Conservation (phyloP, 1,140 invertebrate genomes). For the Octopus bimaculoides region DNA sequence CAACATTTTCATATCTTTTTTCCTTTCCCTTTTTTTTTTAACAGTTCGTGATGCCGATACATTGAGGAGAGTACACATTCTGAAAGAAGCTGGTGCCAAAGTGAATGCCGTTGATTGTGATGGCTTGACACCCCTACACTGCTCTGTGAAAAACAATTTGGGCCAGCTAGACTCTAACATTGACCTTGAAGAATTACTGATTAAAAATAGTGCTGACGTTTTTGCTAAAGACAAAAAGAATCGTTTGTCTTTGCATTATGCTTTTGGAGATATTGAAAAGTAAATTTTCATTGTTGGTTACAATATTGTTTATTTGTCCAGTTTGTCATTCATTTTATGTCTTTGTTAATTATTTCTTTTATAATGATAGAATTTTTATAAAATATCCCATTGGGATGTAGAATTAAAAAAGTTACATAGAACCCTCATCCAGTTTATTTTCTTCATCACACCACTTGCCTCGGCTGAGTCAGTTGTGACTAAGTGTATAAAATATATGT, state of each 20-base stretch:
- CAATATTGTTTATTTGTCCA: too few relatives aligned
- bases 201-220: slow-evolving; percentile 40
- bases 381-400: too few relatives aligned
- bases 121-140: slow-evolving; percentile 43
- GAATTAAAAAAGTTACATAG: too few relatives aligned
- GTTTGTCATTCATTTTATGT: too few relatives aligned
- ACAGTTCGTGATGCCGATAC: slow-evolving; percentile 33
- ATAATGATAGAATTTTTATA: too few relatives aligned
- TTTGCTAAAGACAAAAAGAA: slow-evolving; percentile 36
- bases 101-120: slow-evolving; percentile 36
- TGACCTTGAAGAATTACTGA: slow-evolving; percentile 48
- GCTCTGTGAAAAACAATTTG: slow-evolving; percentile 51
- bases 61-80: slow-evolving; percentile 32
- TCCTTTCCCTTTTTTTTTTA: slow-evolving; percentile 1
- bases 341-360: too few relatives aligned
- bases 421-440: too few relatives aligned
- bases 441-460: too few relatives aligned
- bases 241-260: slow-evolving; percentile 57
- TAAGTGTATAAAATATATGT: too few relatives aligned
- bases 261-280: slow-evolving; percentile 54
- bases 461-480: too few relatives aligned
- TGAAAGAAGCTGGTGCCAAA: slow-evolving; percentile 41
- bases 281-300: not conserved
- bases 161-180: slow-evolving; percentile 51
- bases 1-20: too few relatives aligned